These are phyloP conservation scores for Myotis pilosus DNA, from an alignment of 2,797 vertebrate species.

Conservation along the genomic window DNA sequence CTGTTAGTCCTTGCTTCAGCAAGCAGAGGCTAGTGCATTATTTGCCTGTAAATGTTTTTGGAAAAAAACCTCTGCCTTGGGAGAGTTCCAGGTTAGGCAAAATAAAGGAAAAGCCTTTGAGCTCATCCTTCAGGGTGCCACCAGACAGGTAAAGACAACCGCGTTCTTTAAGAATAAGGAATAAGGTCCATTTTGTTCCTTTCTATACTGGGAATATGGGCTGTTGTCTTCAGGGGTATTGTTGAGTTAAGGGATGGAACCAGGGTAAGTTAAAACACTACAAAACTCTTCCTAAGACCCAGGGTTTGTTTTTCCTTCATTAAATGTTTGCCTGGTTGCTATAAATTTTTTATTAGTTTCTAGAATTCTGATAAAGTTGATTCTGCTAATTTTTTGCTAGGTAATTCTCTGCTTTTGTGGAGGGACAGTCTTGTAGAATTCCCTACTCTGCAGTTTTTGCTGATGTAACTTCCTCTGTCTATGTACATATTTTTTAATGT, in stretches of 20 bases:
- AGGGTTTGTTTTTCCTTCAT: not conserved
- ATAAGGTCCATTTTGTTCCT: not conserved
- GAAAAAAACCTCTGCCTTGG: not conserved
- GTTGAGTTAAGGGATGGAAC: not conserved
- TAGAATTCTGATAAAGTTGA: not conserved
- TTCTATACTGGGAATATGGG: not conserved
- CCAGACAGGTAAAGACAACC: not conserved
- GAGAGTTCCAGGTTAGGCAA: not conserved
- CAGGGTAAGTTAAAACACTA: not conserved
- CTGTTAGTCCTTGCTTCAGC: not conserved
- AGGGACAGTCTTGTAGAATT: not conserved
- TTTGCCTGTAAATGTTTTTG: not conserved
- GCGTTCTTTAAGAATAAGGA: not conserved
- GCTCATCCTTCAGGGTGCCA: not conserved
- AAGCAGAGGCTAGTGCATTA: not conserved
- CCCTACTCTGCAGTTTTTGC: not conserved
- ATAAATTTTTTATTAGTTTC: not conserved
- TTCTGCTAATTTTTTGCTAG: not conserved
- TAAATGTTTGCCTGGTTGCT: not conserved
- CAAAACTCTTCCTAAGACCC: not conserved
- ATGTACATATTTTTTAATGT: not conserved
- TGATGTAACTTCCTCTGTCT: not conserved
- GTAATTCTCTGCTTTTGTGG: not conserved
- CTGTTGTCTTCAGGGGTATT: not conserved
- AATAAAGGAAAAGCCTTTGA: not conserved